Conservation (phyloP, 2,888 invertebrate genomes). For the Nycteola revayana region DNA sequence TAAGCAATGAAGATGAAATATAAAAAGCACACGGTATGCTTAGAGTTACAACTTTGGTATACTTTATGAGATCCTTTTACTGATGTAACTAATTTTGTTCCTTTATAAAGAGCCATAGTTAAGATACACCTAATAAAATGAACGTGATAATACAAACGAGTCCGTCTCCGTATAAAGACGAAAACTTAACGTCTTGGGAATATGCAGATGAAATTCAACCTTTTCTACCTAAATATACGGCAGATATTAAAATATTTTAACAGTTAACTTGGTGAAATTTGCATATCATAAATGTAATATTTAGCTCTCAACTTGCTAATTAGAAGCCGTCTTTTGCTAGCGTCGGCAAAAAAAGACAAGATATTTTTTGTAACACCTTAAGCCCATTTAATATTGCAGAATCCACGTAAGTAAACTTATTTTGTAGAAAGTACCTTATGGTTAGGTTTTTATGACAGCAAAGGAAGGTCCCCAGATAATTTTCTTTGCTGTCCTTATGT, state of each 20-base stretch:
- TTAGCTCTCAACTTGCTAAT: constrained; percentile 80
- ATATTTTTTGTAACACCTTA: constrained; percentile 7
- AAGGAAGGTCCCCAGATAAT: no score
- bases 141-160: constrained; percentile 52
- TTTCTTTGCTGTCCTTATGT: constrained; percentile 1
- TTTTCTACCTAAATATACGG: constrained; percentile 43
- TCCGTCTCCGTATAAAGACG: constrained; percentile 48
- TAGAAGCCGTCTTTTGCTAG: constrained; percentile 68
- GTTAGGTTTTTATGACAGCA: no score
- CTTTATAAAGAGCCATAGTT: constrained; percentile 22
- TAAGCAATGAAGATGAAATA: no score
- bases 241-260: constrained; percentile 41
- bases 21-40: no score
- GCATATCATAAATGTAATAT: constrained; percentile 81
- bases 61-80: no score
- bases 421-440: no score
- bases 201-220: constrained; percentile 36
- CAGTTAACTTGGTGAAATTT: constrained; percentile 62
- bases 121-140: constrained; percentile 45
- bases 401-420: neutral
- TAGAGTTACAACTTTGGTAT: no score
- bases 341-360: constrained; percentile 43
- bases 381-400: constrained; percentile 1
- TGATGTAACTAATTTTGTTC: constrained; percentile 9
- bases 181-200: constrained; percentile 38